Base-by-base conservation (phyloP, 2,888 invertebrate genomes). In the Pandemis cinnamomeana region DNA sequence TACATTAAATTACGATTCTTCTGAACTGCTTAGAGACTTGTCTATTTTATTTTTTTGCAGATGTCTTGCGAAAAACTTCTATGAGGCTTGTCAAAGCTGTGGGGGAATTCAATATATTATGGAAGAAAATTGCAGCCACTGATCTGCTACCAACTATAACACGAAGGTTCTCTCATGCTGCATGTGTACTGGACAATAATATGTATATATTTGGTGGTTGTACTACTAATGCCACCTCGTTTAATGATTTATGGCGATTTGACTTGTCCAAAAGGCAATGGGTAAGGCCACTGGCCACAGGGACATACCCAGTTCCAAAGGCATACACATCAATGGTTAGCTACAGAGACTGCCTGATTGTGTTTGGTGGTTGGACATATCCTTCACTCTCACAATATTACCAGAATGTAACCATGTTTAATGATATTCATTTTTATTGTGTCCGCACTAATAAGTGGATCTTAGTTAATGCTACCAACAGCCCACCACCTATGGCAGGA, bases 141-240 rank as follows among this genome's bases (percentile, higher is more conserved):
- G 95, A 95, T 72, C 94, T 95, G 84, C 91, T 95, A 51, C 96
- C 97, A 41, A 96, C 96, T n/a, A 98, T 99, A 77, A 96, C 98
- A 1, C 98, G 97, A 86, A 95, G 99, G 77, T 98, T 98, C 92
- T 98, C 98, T 0, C 99, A 99, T 95, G 97, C 98, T 75, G 97
- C 98, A 53, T 98, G 97, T 84, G 95, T 97, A 63, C 95, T 97
- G 84, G 96, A 96, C 77, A 97, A 98, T 88, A 96, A 96, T 5
- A 98, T 99, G 97, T 99, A 98, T 86, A 96, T 99, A 64, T 99
- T 99, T 95, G 99, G 99, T 48, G 99, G 99, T 7, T 99, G 99
- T 82, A 99, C 99, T 11, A 97, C 97, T 53, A 97, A 97, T 71
- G 97, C 97, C 83, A 99, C 99, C 27, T 98, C 99, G 13, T 99